Base-by-base conservation (phyloP, 2,888 invertebrate species). In the Meliscaeva auricollis region DNA sequence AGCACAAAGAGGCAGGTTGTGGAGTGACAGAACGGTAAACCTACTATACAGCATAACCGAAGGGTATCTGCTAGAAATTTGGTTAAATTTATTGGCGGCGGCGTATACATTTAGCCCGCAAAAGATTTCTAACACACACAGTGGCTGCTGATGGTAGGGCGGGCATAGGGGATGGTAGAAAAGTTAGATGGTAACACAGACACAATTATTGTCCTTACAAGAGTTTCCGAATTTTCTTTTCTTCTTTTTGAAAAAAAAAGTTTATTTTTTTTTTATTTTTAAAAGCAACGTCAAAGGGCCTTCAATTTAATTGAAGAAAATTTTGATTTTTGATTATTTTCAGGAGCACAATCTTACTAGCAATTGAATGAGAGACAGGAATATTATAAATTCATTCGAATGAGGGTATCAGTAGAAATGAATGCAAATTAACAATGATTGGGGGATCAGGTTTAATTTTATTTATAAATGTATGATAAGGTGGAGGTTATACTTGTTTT, bases 71-170 rank as follows among this genome's bases (percentile, higher is more conserved):
- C 26, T 35, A 76, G 73, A 81, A 85, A 81, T 85, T 85, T 85
- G 76, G 85, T 81, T 85, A 76, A 85, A 85, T 85, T 85, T 85
- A 76, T 85, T 77, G 80, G 76, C 69, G 81, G 85, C 64, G 58
- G 58, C 20, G 76, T 68, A 64, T 85, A 69, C 41, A 77, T 74
- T 74, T 83, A 78, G 60, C 68, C 64, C 60, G 38, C 56, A 52
- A 77, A 74, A 54, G 58, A 50, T 66, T 66, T 68, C 26, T 64
- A 35, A 58, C 32, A n/a, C 11, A 41, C 41, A 60, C n/a, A 8
- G 30, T 9, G 30, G 44, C 44, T 35, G 17, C 2, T n/a, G n/a
- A 11, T 13, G 44, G 4, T 13, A 44, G 13, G 5, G n/a, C 13
- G 44, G 46, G 8, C 1, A 38, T 46, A 46, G 41, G 11, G 15